A percentile compares a stretch with the other conserved stretches of the same genome.
These are phyloP conservation scores for Myripristis murdjan DNA, from an alignment of 2,797 vertebrate species.

Conservation along the genomic window DNA sequence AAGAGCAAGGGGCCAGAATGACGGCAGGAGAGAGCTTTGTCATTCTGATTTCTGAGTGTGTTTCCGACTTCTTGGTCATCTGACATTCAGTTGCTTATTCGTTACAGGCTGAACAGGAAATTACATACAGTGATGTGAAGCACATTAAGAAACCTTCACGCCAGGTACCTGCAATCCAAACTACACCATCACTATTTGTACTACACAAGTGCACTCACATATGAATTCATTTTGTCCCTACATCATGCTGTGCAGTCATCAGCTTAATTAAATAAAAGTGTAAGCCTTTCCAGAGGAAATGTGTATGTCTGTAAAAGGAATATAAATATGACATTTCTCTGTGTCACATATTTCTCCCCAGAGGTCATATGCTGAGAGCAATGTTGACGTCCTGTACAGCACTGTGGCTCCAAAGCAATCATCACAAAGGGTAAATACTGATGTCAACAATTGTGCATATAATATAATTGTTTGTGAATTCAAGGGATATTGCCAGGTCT, in stretches of 20 bases:
- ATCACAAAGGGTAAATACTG: slow-evolving; percentile 8
- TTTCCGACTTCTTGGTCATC: neutral
- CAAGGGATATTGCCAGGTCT: too few relatives aligned
- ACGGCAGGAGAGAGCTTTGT: neutral
- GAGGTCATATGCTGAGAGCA: neutral
- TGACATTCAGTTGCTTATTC: neutral
- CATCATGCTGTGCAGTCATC: neutral
- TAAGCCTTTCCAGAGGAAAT: too few relatives aligned
- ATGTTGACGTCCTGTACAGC: slow-evolving; percentile 26
- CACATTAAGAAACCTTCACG: neutral
- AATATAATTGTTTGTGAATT: too few relatives aligned
- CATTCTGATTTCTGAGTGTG: too few relatives aligned
- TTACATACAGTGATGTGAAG: neutral
- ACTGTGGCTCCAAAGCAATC: slow-evolving; percentile 8
- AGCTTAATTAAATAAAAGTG: too few relatives aligned
- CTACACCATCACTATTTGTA: neutral
- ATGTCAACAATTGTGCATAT: neutral
- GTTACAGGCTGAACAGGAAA: slow-evolving; percentile 2
- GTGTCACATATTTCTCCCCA: slow-evolving; percentile 2
- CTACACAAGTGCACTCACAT: neutral
- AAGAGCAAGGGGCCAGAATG: neutral
- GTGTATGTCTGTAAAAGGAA: too few relatives aligned
- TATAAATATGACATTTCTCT: neutral
- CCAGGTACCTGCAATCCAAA: slow-evolving; percentile 6
- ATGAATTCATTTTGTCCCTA: too few relatives aligned